These are phyloP conservation scores for Ptilonorhynchus violaceus DNA, from an alignment of 2,113 vertebrate genomes.

Conservation along the genomic window DNA sequence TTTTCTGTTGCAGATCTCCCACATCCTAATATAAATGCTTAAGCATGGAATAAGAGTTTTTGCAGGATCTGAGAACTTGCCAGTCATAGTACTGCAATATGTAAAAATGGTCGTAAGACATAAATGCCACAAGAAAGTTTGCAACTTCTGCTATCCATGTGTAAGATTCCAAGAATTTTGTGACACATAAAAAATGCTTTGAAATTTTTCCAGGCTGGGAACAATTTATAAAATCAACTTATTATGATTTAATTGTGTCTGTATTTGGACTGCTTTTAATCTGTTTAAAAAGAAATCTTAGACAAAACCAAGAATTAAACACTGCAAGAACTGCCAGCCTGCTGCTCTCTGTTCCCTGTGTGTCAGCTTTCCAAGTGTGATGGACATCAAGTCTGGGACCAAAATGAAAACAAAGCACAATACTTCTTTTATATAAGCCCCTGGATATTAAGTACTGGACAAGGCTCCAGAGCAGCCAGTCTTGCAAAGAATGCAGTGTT, in stretches of 20 bases:
- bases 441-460: background rate
- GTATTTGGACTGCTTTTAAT: background rate
- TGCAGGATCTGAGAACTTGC: background rate
- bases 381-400: background rate
- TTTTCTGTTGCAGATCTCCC: background rate
- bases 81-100: background rate
- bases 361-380: background rate
- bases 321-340: background rate
- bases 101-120: background rate
- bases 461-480: background rate
- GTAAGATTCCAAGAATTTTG: background rate
- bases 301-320: background rate
- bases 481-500: background rate
- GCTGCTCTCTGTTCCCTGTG: background rate
- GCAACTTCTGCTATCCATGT: background rate
- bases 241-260: background rate
- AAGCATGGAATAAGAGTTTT: background rate
- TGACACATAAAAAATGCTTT: background rate
- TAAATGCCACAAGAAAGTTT: background rate
- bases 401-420: background rate
- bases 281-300: background rate
- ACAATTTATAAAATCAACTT: background rate
- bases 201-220: background rate
- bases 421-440: background rate
- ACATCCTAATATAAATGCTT: background rate